phyloP scores from a whole-genome alignment of 2,888 invertebrate species.

The Cosmorhoe ocellata region DNA sequence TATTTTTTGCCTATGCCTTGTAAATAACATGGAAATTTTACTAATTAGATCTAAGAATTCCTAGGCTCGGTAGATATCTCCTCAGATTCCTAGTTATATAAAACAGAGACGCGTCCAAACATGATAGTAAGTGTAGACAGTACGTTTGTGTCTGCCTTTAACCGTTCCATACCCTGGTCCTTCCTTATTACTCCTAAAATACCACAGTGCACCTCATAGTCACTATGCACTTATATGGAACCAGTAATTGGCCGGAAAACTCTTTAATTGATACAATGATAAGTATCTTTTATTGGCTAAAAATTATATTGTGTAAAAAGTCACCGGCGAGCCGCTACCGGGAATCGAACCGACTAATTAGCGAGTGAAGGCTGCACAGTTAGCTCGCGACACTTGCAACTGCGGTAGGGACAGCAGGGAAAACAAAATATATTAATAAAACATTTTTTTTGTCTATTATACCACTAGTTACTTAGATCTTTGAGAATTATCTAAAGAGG shows the following conservation, averaged over 20 bases:
- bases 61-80: too few relatives aligned
- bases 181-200: background rate
- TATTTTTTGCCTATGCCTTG: too few relatives aligned
- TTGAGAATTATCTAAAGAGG: too few relatives aligned
- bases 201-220: slow-evolving; percentile 9
- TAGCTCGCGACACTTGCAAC: slow-evolving; percentile 56
- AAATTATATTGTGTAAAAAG: slow-evolving; percentile 61
- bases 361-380: slow-evolving; percentile 54
- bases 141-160: background rate
- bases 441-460: too few relatives aligned
- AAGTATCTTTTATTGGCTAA: slow-evolving; percentile 64
- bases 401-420: slow-evolving; percentile 41
- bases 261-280: slow-evolving; percentile 59
- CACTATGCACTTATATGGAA: slow-evolving; percentile 38
- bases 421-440: background rate
- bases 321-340: slow-evolving; percentile 46
- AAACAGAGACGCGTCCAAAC: too few relatives aligned
- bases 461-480: too few relatives aligned
- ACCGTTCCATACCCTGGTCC: background rate
- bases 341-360: slow-evolving; percentile 70
- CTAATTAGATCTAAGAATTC: too few relatives aligned
- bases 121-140: too few relatives aligned
- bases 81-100: too few relatives aligned
- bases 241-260: slow-evolving; percentile 52
- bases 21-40: too few relatives aligned